Evolutionary conservation across 2,113 vertebrate genomes (phyloP), one percentile per base, ranked within the genome.

Genomic region (Petromus typicus): DNA sequence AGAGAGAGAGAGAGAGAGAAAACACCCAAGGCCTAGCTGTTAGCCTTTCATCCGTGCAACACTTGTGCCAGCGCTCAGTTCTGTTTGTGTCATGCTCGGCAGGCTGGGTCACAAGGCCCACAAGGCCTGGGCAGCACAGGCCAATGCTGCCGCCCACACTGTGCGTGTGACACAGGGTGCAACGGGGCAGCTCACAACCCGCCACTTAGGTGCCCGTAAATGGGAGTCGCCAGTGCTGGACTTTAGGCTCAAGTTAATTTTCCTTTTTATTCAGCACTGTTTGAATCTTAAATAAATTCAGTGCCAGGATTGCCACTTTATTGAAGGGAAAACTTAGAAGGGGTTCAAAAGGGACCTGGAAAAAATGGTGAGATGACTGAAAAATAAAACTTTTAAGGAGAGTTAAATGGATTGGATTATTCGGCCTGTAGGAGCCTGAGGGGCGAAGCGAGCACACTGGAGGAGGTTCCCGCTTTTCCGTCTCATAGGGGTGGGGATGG

Each of bases 321-420:
- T 43, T 69, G 30, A 83, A 91, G 78, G 54, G 82, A 86, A 81
- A 94, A 80, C 40, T 83, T 73, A 89, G 61, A 87, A 61, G 83
- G 27, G 1, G 37, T 69, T 90, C 61, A 94, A 93, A 95, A 67
- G 56, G 63, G 67, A 83, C 20, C 80, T 78, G 43, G 5, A 90
- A 81, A 80, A 96, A 88, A 61, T 73, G 88, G 66, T 86, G 12
- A 96, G 89, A n/a, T 79, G 73, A 84, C 40, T 95, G 51, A 84
- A 94, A 89, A 63, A 91, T 57, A n/a, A 93, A 61, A 92, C 64
- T 94, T 81, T 64, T 27, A 90, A 8, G 57, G 73, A 92, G 45
- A 16, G 61, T 59, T 94, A 79, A 82, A 71, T 2, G 32, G 16
- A 71, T 9, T 45, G 75, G n/a, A 73, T 83, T 79, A 78, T 61